Percentiles rank a stretch among this genome's conserved stretches.
Evolutionary conservation across 2,888 invertebrate species (phyloP).

Genomic region (Halictus quadricinctus): DNA sequence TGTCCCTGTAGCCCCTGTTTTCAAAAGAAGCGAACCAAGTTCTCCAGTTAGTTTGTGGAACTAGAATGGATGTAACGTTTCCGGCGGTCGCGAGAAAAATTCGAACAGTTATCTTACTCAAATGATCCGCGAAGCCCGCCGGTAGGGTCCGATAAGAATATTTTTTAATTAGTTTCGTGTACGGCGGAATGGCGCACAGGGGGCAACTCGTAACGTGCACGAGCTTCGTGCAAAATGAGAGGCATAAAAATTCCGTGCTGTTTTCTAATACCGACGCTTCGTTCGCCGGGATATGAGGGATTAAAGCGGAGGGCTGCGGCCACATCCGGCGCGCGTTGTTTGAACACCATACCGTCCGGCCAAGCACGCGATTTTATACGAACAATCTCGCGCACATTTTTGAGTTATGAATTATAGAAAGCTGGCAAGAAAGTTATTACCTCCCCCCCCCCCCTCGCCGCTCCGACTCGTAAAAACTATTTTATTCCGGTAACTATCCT

Average conservation of each 20-base stretch:
- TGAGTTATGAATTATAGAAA: neutral
- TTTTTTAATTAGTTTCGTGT: neutral
- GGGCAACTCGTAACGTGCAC: neutral
- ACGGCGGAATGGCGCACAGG: neutral
- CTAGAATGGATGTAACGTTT: neutral
- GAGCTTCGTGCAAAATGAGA: neutral
- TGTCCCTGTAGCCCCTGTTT: too few species aligned
- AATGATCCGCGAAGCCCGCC: neutral
- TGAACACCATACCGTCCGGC: neutral
- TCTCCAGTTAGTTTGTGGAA: neutral
- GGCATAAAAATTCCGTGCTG: neutral
- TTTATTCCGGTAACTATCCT: neutral
- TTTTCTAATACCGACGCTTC: neutral
- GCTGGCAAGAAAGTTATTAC: neutral
- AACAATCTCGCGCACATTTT: neutral
- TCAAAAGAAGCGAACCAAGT: neutral
- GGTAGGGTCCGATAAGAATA: neutral
- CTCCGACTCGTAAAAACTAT: neutral
- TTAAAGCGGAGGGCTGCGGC: neutral
- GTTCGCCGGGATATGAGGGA: neutral
- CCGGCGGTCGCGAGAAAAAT: neutral
- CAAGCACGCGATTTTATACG: slow-evolving; percentile 11
- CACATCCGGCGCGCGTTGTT: neutral
- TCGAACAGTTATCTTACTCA: neutral
- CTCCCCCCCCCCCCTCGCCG: neutral